Base-by-base conservation (phyloP, 2,888 invertebrate species). In the Acleris cristana region DNA sequence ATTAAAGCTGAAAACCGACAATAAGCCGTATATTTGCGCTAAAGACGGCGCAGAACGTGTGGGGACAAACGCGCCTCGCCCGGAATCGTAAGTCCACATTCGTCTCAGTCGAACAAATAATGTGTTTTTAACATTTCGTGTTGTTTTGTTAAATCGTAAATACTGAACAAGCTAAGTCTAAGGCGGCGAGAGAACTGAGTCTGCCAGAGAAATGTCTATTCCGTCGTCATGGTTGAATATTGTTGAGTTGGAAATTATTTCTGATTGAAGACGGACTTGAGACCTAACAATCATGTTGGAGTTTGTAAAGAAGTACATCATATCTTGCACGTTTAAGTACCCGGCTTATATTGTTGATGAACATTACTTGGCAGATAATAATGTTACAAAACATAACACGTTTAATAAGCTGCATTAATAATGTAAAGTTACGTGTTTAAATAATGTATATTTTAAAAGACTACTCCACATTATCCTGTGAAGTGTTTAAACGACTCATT, bases 91-190 rank as follows among this genome's bases (percentile, higher is more conserved):
- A 88, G 88, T 84, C 82, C 86, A 84, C 90, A 92, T 92, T 92
- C 90, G 92, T 92, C 92, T 86, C 92, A 92, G 83, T 85, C 81
- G 86, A 86, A 86, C 92, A 91, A 91, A 91, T 91, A 91, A 91
- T 91, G 90, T 92, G 92, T 92, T 92, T 92, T 92, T 90, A 92
- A 92, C 92, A 90, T 92, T 90, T 90, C 90, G 85, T 89, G 90
- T 91, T 92, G 92, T 92, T 92, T 92, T 91, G 92, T 92, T 90
- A 89, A 89, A 92, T 92, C 92, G 91, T 92, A 92, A 92, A 92
- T 88, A 89, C 90, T 90, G 89, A 81, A 82, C 88, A 92, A 92
- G 92, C 85, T 91, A 82, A 80, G 80, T 76, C 72, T 65, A 74
- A 75, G 74, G 80, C 76, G 82, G 79, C 82, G 80, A n/a, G 48